These are phyloP conservation scores for Halcyon malimbica DNA, from an alignment of 2,113 vertebrate genomes.

Conservation along the genomic window DNA sequence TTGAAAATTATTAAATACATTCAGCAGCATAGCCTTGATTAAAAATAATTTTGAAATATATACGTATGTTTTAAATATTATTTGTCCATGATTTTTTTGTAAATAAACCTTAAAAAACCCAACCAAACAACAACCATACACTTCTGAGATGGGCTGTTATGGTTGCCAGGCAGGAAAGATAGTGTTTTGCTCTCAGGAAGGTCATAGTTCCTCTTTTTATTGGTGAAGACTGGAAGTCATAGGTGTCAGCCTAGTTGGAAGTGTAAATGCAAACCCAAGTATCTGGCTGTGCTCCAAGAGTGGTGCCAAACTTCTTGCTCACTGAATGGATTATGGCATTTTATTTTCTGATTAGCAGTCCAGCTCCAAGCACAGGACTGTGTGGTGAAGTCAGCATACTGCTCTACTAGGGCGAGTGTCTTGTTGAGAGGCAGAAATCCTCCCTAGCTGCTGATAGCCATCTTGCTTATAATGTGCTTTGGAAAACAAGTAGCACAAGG, in stretches of 20 bases:
- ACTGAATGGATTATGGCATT: neutral
- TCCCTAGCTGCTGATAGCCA: neutral
- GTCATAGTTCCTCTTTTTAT: slow-evolving; percentile 28
- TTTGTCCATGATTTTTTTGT: neutral
- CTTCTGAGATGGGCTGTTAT: neutral
- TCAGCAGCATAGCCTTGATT: neutral
- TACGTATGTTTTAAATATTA: neutral
- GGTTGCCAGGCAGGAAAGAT: slow-evolving; percentile 16
- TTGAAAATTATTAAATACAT: neutral
- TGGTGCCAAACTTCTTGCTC: neutral
- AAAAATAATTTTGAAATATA: neutral
- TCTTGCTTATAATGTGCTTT: neutral
- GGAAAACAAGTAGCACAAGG: slow-evolving; percentile 27
- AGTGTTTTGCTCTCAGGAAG: neutral
- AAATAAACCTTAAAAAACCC: neutral
- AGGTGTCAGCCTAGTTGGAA: slow-evolving; percentile 34
- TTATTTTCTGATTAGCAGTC: neutral
- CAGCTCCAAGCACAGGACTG: fast-evolving
- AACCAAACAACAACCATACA: too few relatives aligned
- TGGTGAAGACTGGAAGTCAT: neutral
- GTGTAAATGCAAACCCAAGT: neutral
- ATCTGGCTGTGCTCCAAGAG: neutral
- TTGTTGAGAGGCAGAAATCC: neutral
- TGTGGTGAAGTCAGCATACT: neutral
- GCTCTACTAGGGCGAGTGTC: fast-evolving